These are phyloP conservation scores for Leptosomus discolor DNA, from an alignment of 2,113 vertebrate genomes.

Conservation along the genomic window DNA sequence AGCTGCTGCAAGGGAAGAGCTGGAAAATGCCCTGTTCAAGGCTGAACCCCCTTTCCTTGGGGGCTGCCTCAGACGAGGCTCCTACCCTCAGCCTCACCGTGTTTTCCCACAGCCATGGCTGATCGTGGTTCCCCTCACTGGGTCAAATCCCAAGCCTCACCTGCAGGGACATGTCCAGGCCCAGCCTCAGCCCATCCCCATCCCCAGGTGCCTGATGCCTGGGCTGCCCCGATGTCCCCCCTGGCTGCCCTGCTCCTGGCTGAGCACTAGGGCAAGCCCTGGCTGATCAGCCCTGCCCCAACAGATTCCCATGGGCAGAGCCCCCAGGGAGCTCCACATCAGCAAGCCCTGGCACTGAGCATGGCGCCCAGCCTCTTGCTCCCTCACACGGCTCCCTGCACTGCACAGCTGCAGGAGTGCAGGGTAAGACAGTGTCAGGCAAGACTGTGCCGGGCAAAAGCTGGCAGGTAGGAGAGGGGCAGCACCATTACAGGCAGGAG, in stretches of 20 bases:
- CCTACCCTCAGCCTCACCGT: no score
- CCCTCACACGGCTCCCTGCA: accelerated
- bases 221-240: neutral
- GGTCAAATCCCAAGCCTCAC: neutral
- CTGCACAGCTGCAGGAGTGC: accelerated
- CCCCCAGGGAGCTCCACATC: neutral
- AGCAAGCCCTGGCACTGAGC: no score
- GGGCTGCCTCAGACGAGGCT: neutral
- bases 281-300: no score
- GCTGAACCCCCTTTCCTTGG: no score
- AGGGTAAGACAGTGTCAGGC: no score
- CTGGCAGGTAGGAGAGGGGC: neutral
- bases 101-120: neutral
- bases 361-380: neutral
- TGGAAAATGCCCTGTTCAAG: neutral
- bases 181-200: accelerated
- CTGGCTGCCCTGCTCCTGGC: no score
- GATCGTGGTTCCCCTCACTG: neutral
- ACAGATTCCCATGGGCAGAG: neutral
- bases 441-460: accelerated
- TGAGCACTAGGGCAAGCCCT: neutral
- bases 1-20: neutral
- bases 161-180: accelerated
- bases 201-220: neutral
- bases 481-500: neutral